Conservation (phyloP, 2,888 invertebrate genomes). For the Sesia bembeciformis region DNA sequence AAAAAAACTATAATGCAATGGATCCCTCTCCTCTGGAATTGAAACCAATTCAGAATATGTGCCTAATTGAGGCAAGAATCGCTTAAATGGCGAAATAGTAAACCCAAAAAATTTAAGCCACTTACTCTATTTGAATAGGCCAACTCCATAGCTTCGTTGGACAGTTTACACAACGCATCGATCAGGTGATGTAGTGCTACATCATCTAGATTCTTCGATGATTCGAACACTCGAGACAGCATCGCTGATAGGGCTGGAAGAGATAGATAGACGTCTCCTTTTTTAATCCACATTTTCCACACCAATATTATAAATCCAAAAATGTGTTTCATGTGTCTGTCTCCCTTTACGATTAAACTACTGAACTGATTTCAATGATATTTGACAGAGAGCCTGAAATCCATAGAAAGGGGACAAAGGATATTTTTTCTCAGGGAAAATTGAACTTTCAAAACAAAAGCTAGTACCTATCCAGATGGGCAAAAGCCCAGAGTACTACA, state of each 20-base stretch:
- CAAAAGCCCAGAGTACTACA: no score
- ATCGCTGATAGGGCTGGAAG: conserved; percentile 83
- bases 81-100: background rate
- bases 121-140: conserved; percentile 93
- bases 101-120: background rate
- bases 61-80: no score
- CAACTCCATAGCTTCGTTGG: conserved; percentile 97
- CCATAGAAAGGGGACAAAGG: no score
- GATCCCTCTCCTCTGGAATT: no score
- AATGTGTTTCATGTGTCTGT: background rate
- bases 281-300: background rate
- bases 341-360: background rate
- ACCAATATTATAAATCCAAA: background rate
- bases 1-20: no score
- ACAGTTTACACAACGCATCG: conserved; percentile 95
- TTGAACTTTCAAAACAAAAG: no score
- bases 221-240: conserved; percentile 94
- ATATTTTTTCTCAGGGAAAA: no score
- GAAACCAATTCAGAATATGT: no score
- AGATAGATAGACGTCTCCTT: background rate
- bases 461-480: no score
- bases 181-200: conserved; percentile 96
- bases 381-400: no score
- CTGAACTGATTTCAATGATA: background rate
- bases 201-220: conserved; percentile 94